Conservation (phyloP, 2,113 vertebrate species). For the Lophotis ruficrista region DNA sequence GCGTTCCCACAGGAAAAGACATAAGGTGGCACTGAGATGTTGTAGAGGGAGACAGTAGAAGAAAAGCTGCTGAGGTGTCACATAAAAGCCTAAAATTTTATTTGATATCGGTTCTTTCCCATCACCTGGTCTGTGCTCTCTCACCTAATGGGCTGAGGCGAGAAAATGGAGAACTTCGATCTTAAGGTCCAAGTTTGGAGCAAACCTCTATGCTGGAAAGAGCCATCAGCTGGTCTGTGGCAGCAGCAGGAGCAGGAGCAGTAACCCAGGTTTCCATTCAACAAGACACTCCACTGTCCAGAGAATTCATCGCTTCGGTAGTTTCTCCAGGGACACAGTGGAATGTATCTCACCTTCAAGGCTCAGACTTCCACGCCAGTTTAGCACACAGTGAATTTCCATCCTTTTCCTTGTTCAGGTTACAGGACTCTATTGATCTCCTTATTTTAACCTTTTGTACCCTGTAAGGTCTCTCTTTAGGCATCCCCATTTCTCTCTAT, state of each 20-base stretch:
- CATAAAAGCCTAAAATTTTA: neutral
- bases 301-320: neutral
- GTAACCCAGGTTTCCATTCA: neutral
- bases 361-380: neutral
- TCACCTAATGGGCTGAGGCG: neutral
- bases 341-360: neutral
- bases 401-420: neutral
- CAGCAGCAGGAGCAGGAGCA: neutral
- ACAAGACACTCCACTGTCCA: neutral
- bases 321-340: neutral
- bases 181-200: neutral
- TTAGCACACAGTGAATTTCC: neutral
- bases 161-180: neutral
- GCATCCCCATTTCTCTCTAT: slow-evolving; percentile 26
- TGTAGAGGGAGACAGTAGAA: neutral
- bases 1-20: neutral
- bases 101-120: neutral
- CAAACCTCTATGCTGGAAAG: neutral
- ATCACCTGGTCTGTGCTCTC: neutral
- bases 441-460: neutral
- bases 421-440: neutral
- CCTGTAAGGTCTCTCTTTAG: neutral
- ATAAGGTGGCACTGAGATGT: neutral
- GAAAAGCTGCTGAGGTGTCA: neutral
- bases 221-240: neutral